phyloP scores from a whole-genome alignment of 1,140 invertebrate species.

The Atta cephalotes region DNA sequence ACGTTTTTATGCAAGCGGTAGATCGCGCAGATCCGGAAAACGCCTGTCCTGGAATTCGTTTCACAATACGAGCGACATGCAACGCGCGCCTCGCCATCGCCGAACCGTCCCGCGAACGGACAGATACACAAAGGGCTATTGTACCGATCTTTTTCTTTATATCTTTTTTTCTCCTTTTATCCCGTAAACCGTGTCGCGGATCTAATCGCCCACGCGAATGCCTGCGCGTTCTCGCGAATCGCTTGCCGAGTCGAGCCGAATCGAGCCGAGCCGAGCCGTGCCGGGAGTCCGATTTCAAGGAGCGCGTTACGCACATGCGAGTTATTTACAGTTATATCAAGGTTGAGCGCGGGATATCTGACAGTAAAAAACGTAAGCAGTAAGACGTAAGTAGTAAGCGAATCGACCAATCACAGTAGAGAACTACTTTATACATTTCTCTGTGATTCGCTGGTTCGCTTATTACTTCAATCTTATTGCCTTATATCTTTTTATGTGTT shows the following conservation, averaged over 20 bases:
- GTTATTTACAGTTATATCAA: conserved; percentile 74
- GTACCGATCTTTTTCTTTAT: conserved; percentile 76
- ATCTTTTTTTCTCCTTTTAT: background rate
- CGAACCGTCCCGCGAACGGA: conserved; percentile 64
- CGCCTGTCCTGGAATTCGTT: conserved; percentile 77
- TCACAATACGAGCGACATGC: conserved; percentile 69
- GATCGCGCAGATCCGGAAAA: conserved; percentile 66
- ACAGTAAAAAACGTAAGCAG: too few relatives aligned
- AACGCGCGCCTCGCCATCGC: conserved; percentile 50
- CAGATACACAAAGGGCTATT: conserved; percentile 82
- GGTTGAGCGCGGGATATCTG: conserved; percentile 55
- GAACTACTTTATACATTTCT: too few relatives aligned
- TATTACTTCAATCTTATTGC: too few relatives aligned
- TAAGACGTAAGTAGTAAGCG: too few relatives aligned
- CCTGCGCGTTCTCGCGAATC: conserved; percentile 74
- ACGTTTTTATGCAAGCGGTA: conserved; percentile 31
- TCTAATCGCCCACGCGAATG: conserved; percentile 83
- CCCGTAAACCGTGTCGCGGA: conserved; percentile 76
- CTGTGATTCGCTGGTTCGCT: too few relatives aligned
- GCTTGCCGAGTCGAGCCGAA: background rate
- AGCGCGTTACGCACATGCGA: conserved; percentile 54
- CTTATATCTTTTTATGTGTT: too few relatives aligned
- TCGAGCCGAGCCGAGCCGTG: background rate
- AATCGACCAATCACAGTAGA: too few relatives aligned
- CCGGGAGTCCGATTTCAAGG: conserved; percentile 46